phyloP scores from a whole-genome alignment of 2,888 invertebrate genomes.

The Ormyrus nitidulus region DNA sequence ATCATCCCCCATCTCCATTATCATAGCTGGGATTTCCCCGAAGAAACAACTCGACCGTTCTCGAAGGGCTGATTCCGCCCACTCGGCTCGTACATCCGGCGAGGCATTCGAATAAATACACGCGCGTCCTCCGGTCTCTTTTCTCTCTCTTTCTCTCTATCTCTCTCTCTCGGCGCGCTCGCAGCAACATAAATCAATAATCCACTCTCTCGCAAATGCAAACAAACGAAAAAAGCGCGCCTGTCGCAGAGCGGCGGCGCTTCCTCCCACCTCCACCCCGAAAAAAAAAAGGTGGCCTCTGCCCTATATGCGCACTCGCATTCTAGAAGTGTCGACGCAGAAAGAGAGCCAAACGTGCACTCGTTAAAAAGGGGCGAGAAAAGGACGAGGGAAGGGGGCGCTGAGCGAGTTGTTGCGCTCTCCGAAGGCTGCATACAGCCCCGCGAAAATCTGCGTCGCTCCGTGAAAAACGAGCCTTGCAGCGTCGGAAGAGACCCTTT shows the following conservation, averaged over 20 bases:
- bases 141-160: constrained; percentile 8
- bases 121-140: neutral
- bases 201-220: constrained; percentile 49
- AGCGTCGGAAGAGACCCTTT: constrained; percentile 31
- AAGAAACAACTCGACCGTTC: too few species aligned
- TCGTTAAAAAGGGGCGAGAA: constrained; percentile 37
- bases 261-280: neutral
- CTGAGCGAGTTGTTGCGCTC: constrained; percentile 5
- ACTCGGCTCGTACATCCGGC: neutral
- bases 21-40: too few species aligned
- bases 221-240: constrained; percentile 49
- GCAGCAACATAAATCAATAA: constrained; percentile 49
- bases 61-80: neutral
- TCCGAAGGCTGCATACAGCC: constrained; percentile 9
- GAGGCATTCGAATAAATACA: too few species aligned
- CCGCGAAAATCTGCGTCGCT: constrained; percentile 50
- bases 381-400: constrained; percentile 24
- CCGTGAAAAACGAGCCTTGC: constrained; percentile 49
- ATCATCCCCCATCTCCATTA: too few species aligned
- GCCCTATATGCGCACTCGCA: constrained; percentile 13
- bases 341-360: constrained; percentile 8
- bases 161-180: neutral
- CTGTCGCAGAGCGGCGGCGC: constrained; percentile 6
- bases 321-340: constrained; percentile 51
- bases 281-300: constrained; percentile 1